A percentile compares a stretch with the other conserved stretches of the same genome.
phyloP scores from a whole-genome alignment of 2,797 vertebrate genomes.

The Liasis olivaceus region DNA sequence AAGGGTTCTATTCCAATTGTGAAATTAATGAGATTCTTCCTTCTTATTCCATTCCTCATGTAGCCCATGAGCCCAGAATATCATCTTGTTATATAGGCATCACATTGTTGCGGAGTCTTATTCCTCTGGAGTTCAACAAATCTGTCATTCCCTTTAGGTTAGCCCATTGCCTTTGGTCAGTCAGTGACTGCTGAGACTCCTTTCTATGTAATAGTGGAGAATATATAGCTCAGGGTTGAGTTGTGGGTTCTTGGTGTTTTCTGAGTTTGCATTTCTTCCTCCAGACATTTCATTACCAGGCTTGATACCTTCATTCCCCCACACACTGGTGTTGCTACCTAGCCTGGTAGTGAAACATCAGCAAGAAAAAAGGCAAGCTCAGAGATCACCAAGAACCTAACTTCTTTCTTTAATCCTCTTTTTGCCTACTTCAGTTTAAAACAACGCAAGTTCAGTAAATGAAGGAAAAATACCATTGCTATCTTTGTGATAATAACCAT shows the following conservation, averaged over 20 bases:
- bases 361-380: neutral
- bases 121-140: neutral
- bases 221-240: neutral
- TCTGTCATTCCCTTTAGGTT: slow-evolving; percentile 18
- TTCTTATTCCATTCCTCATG: too few relatives aligned
- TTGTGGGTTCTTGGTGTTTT: neutral
- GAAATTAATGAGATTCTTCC: neutral
- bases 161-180: neutral
- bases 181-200: neutral
- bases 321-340: neutral
- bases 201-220: neutral
- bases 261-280: neutral
- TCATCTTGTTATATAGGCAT: neutral
- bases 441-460: neutral
- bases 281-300: neutral
- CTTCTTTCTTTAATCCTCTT: slow-evolving; percentile 35
- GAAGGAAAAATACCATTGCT: neutral
- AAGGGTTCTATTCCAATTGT: neutral
- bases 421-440: neutral
- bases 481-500: neutral
- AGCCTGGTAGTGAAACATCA: neutral
- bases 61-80: neutral
- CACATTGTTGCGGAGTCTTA: neutral
- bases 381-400: neutral
- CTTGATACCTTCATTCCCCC: neutral